These are phyloP conservation scores for Aphelenchoides bicaudatus DNA, from an alignment of 2,888 invertebrate genomes.

Conservation along the genomic window DNA sequence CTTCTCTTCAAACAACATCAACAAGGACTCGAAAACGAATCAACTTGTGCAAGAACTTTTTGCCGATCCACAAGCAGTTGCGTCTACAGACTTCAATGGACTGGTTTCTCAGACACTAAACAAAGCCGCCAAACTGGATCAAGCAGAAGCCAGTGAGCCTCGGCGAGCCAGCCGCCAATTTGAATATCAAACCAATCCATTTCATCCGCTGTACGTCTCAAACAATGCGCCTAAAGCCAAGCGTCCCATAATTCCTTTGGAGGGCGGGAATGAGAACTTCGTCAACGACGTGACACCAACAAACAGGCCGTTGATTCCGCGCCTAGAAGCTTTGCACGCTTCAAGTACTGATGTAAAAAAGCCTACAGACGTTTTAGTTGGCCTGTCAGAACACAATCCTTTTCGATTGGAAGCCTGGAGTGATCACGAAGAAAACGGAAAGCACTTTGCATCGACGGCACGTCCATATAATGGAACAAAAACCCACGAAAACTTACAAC, in stretches of 20 bases:
- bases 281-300: background rate
- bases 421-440: conserved; percentile 13
- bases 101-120: conserved; percentile 20
- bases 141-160: background rate
- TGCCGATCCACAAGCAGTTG: conserved; percentile 21
- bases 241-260: conserved; percentile 16
- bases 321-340: conserved; percentile 1
- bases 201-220: conserved; percentile 23
- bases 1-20: background rate
- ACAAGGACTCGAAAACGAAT: background rate
- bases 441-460: conserved; percentile 25
- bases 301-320: background rate
- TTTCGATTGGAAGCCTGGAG: conserved; percentile 29
- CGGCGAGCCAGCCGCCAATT: conserved; percentile 12
- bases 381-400: conserved; percentile 23
- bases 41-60: conserved; percentile 19
- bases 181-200: conserved; percentile 29
- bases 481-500: background rate
- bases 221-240: conserved; percentile 16
- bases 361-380: conserved; percentile 14
- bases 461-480: conserved; percentile 17
- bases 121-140: conserved; percentile 3
- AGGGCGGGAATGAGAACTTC: background rate
- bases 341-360: conserved; percentile 26
- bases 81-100: conserved; percentile 18